Evolutionary conservation across 1,140 invertebrate species (phyloP), one percentile per base, ranked within the genome.

Genomic region (Bombus pyrosoma): DNA sequence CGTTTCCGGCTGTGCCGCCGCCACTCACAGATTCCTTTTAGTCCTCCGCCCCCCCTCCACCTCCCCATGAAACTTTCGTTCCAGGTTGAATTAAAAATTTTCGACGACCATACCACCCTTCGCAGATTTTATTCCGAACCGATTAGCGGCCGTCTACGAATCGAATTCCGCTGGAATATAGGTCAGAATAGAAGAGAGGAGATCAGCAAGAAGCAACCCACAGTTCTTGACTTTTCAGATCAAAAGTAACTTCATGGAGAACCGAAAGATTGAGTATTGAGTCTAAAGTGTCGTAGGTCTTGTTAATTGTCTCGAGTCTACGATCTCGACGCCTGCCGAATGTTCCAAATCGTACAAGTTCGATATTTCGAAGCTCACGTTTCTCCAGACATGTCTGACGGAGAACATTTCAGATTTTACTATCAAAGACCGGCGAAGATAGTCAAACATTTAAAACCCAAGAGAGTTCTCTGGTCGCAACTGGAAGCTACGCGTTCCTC

Each of bases 51-150:
- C 3, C 18, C 9, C 0, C 57, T 25, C 0, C 25, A 9, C 22
- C 25, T 1, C 37, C 28, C 37, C 28, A 80, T 80, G 83, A 80
- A 85, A 85, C 68, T 72, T 85, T 80, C 83, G 80, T 80, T 53
- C 83, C 18, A 28, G 13, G 68, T 71, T 73, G 83, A 85, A 85
- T 85, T 85, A 85, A 85, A 72, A 80, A 85, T 69, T 59, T 84
- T 25, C 28, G 62, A 68, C 66, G 53, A 57, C 25, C 5, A n/a
- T 12, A 5, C n/a, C 57, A 8, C 2, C 28, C 41, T 78, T n/a
- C 47, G 28, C 47, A 8, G 68, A 79, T 84, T 71, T 57, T 37
- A 59, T 69, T 47, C 47, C 53, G 22, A 28, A 6, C 22, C 43
- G 37, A 57, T 6, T 4, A 12, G n/a, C 59, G 5, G n/a, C 1